Base-by-base conservation (phyloP, 2,888 invertebrate species). In the Heliconius cydno region DNA sequence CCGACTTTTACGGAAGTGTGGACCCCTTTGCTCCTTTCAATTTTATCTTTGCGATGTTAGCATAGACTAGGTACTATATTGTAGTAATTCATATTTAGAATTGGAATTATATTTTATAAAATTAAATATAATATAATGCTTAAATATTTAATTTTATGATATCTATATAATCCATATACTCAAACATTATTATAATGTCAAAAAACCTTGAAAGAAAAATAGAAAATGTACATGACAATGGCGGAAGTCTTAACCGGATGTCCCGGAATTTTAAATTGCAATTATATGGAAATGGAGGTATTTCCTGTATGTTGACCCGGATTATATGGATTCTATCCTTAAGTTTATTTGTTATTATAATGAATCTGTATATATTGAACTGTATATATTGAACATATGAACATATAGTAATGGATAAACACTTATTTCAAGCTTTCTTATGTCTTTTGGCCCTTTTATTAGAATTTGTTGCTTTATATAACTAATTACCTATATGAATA, bases 271-370 rank as follows among this genome's bases (percentile, higher is more conserved):
- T 90, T 87, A 89, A 89, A 92, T 91, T 90, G 90, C 88, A 91
- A 89, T 87, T 87, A 86, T 89, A 90, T 92, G 91, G 89, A 92
- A 92, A 92, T 91, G 85, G 85, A 85, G 84, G 86, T 86, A 87
- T 88, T 90, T 92, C 91, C 91, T 90, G 90, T 85, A 85, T 85
- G 84, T 82, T 87, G 87, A 86, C 85, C 85, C 84, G 86, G 82
- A 86, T 86, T 79, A 82, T 60, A 79, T 70, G 77, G 77, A 71
- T 68, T 82, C 70, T 19, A 78, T 63, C 72, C 46, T 65, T 76
- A 46, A 72, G 38, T 52, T 15, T 41, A 78, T 60, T 66, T 70
- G 25, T 63, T 22, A 30, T 68, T 66, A 3, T 60, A 28, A 46
- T 70, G 15, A 46, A 25, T 25, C 70, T 41, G 41, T 46, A n/a